Evolutionary conservation across 2,113 vertebrate genomes (phyloP), one percentile per base, ranked within the genome.

Genomic region (Pholis gunnellus): DNA sequence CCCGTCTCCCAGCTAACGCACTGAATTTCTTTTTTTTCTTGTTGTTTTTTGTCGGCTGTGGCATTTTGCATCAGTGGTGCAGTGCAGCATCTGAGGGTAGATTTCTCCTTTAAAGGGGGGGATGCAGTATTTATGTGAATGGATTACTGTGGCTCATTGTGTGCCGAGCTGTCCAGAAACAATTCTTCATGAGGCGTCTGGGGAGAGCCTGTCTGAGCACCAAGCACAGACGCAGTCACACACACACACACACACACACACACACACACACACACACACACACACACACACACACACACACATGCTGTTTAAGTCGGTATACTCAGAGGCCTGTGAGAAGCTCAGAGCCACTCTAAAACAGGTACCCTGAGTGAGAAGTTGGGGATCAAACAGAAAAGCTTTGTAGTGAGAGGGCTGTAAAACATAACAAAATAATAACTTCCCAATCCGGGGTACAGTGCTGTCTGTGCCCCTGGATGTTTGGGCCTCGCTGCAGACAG

Each of bases 121-220:
- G 72, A 77, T 89, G 77, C 82, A 92, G 82, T 91, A 91, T 92
- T 91, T 83, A 92, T 91, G 78, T 82, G 60, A 76, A 65, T 86
- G 66, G 82, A 81, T 92, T 92, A 84, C 61, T 38, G 83, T 73
- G 52, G 59, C 82, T 90, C 81, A 87, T 82, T 92, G 78, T 86
- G 80, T 82, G 57, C 68, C 63, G 27, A 64, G 74, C 68, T 66
- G 48, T 86, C 79, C 59, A 73, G 66, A 89, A 82, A 91, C 87
- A 78, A 79, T 93, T 72, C 72, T 81, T 89, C 66, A 76, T 65
- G 60, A 69, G 50, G 54, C 61, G 60, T 52, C 72, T 27, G 9
- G 89, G 80, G 78, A 78, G 3, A 80, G 65, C 59, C 46, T 57
- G 82, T 59, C 77, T 66, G 75, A 70, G 52, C 75, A 75, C 27